These are phyloP conservation scores for Ramazzottius varieornatus DNA, from an alignment of 2,888 invertebrate species.

Conservation along the genomic window DNA sequence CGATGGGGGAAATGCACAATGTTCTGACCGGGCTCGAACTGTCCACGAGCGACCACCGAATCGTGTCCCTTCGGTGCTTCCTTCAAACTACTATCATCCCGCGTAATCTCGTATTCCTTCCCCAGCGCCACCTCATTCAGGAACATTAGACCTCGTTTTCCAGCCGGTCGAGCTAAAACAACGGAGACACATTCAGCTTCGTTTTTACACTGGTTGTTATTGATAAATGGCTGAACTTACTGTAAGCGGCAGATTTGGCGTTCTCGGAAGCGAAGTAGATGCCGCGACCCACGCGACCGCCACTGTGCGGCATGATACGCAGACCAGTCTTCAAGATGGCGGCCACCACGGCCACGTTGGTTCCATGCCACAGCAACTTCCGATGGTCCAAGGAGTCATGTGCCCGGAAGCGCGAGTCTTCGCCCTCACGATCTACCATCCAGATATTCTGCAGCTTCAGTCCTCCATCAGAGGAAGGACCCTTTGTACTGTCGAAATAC, in stretches of 20 bases:
- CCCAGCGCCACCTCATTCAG: slow-evolving; percentile 25
- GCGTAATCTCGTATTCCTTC: slow-evolving; percentile 19
- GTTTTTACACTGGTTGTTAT: too few relatives aligned
- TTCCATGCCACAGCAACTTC: slow-evolving; percentile 26
- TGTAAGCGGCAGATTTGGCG: slow-evolving; percentile 24
- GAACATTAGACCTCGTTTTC: slow-evolving; percentile 24
- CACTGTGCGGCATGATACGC: slow-evolving; percentile 27
- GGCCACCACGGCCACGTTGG: slow-evolving; percentile 26
- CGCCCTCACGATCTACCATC: slow-evolving; percentile 18
- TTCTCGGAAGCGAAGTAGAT: slow-evolving; percentile 27
- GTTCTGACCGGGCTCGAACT: background rate
- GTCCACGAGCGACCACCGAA: background rate
- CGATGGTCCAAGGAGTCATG: slow-evolving; percentile 19
- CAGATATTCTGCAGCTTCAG: slow-evolving; percentile 17
- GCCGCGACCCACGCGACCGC: slow-evolving; percentile 24
- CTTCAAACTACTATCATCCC: slow-evolving; percentile 16
- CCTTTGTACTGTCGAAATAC: slow-evolving; percentile 15
- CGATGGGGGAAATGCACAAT: too few relatives aligned
- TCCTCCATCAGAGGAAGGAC: slow-evolving; percentile 9
- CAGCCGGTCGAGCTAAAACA: slow-evolving; percentile 15
- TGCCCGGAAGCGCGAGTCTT: slow-evolving; percentile 15
- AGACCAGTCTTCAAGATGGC: slow-evolving; percentile 25
- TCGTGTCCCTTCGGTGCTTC: slow-evolving; percentile 19
- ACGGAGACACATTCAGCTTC: too few relatives aligned
- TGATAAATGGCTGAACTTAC: too few relatives aligned